These are phyloP conservation scores for Halcyon malimbica DNA, from an alignment of 2,113 vertebrate species.

Conservation along the genomic window DNA sequence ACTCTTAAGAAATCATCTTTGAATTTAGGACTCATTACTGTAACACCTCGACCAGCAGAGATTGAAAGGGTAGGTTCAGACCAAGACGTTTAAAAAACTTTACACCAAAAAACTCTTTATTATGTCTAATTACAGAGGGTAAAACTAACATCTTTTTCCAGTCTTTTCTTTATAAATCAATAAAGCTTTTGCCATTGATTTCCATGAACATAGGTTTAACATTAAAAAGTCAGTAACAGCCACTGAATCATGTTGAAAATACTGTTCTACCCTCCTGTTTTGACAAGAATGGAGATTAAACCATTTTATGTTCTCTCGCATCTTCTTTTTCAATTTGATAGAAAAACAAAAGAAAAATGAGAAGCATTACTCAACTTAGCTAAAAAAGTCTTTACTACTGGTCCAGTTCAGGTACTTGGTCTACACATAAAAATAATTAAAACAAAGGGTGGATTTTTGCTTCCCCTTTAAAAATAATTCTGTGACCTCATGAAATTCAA, in stretches of 20 bases:
- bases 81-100: background rate
- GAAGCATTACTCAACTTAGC: background rate
- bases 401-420: background rate
- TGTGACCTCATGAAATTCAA: background rate
- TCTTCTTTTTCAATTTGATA: background rate
- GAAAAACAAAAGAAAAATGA: background rate
- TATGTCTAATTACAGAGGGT: background rate
- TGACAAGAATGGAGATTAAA: background rate
- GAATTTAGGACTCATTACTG: conserved; percentile 4
- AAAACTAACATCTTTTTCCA: background rate
- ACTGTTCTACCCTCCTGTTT: background rate
- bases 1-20: background rate
- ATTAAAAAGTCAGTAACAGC: background rate
- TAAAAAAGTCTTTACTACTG: background rate
- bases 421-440: background rate
- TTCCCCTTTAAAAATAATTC: background rate
- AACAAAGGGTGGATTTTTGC: background rate
- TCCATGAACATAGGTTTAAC: background rate
- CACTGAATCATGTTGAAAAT: background rate
- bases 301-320: background rate
- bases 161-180: background rate
- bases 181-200: background rate
- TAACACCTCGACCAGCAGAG: background rate
- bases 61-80: background rate
- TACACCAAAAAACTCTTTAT: background rate